phyloP scores from a whole-genome alignment of 2,888 invertebrate genomes.

The Agrotis segetum region DNA sequence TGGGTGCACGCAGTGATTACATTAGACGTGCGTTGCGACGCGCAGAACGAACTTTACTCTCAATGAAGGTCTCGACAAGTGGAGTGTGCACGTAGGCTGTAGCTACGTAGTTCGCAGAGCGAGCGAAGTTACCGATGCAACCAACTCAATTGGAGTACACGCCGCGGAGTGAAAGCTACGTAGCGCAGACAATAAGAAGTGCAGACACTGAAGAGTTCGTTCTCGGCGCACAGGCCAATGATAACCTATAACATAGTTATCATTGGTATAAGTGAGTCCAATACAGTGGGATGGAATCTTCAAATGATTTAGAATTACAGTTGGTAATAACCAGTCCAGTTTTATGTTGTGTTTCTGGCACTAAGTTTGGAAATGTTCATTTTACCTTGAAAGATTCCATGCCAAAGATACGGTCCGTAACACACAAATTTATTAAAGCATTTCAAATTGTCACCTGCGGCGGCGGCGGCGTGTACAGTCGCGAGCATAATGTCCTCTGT shows the following conservation, averaged over 20 bases:
- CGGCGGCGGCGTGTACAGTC: conserved; percentile 95
- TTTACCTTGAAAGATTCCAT: conserved; percentile 78
- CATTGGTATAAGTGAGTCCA: conserved; percentile 89
- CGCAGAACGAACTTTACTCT: conserved; percentile 87
- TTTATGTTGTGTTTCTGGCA: conserved; percentile 22
- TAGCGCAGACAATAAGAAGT: conserved; percentile 91
- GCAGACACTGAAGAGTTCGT: conserved; percentile 90
- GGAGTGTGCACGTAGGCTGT: conserved; percentile 88
- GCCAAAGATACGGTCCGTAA: conserved; percentile 59
- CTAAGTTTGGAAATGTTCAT: conserved; percentile 19
- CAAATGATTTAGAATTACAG: conserved; percentile 37
- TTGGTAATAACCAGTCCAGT: conserved; percentile 32
- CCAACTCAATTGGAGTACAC: conserved; percentile 87
- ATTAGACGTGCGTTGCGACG: conserved; percentile 86
- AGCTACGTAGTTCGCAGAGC: conserved; percentile 89
- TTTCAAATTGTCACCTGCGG: conserved; percentile 82
- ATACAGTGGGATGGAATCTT: conserved; percentile 85
- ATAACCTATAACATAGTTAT: conserved; percentile 91
- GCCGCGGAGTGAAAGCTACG: conserved; percentile 90
- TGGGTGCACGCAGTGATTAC: conserved; percentile 91
- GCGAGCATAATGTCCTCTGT: conserved; percentile 97
- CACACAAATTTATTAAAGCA: conserved; percentile 34
- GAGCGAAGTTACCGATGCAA: conserved; percentile 88
- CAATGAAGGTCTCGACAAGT: conserved; percentile 87
- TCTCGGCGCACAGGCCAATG: conserved; percentile 91